Percentiles rank a stretch among this genome's conserved stretches.
Evolutionary conservation across 2,113 vertebrate genomes (phyloP).

Genomic region (Petroica traversi): DNA sequence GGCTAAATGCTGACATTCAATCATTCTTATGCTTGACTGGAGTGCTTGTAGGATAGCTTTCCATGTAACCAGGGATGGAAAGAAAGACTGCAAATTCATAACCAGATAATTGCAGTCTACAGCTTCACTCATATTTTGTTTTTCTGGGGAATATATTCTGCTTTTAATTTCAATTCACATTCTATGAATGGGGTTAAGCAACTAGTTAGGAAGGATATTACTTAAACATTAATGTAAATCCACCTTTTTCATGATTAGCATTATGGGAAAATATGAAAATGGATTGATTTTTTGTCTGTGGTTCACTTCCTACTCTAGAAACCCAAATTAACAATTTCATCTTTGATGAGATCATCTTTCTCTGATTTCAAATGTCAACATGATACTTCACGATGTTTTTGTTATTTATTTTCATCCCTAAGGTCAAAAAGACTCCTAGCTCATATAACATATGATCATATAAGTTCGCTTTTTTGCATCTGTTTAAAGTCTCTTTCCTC

Average conservation of each 20-base stretch:
- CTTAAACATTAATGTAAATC: not conserved
- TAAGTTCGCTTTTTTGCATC: not conserved
- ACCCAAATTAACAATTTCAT: conserved; percentile 32
- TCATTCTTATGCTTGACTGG: not conserved
- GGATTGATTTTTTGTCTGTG: not conserved
- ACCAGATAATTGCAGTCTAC: not conserved
- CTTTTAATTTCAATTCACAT: not conserved
- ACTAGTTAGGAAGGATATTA: not conserved
- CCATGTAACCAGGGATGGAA: not conserved
- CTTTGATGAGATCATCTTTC: conserved; percentile 26
- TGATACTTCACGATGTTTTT: not conserved
- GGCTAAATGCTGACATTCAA: not conserved
- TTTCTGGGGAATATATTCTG: not conserved
- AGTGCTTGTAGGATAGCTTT: not conserved
- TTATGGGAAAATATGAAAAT: not conserved
- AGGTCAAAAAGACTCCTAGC: not conserved
- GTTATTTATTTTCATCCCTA: not conserved
- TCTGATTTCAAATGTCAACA: not conserved
- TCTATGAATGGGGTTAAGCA: not conserved
- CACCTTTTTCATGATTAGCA: not conserved
- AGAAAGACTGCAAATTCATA: not conserved
- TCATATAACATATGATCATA: not conserved
- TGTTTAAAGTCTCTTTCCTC: not conserved
- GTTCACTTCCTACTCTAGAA: conserved; percentile 18
- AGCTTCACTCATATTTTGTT: not conserved